Base-by-base conservation (phyloP, 2,888 invertebrate species). In the Pogonocherus hispidulus region DNA sequence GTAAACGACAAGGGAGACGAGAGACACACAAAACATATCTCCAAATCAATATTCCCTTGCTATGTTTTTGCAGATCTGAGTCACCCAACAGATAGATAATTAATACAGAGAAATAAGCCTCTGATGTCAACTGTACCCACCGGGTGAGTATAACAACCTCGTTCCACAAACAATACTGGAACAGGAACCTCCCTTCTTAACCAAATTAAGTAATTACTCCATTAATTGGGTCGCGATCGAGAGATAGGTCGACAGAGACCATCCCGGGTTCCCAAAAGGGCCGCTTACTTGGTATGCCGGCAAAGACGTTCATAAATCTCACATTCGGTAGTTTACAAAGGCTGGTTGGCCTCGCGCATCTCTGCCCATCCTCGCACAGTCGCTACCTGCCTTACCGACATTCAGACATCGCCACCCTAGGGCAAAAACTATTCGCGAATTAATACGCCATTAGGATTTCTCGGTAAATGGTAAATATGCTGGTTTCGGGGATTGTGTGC, bases 301-400 rank as follows among this genome's bases (percentile, higher is more conserved):
- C 64, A 67, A 64, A 74, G 76, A 67, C 71, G 72, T 66, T 68
- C 78, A 75, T 79, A 79, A 80, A 80, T 79, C 75, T 78, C 72
- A 67, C 71, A 74, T 78, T 79, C 76, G 77, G 76, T 77, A 75
- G 76, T 77, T 77, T 72, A 70, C 76, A 78, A 78, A 78, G 79
- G 78, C 78, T 57, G 66, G 78, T 77, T 75, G 79, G 73, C 77
- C 77, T 78, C 76, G 77, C 71, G 64, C 70, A 72, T 71, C 63
- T 68, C 41, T 60, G 65, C 16, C 55, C 59, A 57, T 55, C 54
- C 67, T 68, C 68, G 59, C 46, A 57, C 46, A 59, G 56, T 27
- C 60, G 67, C 71, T 73, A 75, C 71, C 75, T 75, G 70, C 71
- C 14, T 71, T 71, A 66, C 68, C 66, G 63, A 66, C 59, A 35